Evolutionary conservation across 2,888 invertebrate genomes (phyloP).

Genomic region (Plebejus melissa): DNA sequence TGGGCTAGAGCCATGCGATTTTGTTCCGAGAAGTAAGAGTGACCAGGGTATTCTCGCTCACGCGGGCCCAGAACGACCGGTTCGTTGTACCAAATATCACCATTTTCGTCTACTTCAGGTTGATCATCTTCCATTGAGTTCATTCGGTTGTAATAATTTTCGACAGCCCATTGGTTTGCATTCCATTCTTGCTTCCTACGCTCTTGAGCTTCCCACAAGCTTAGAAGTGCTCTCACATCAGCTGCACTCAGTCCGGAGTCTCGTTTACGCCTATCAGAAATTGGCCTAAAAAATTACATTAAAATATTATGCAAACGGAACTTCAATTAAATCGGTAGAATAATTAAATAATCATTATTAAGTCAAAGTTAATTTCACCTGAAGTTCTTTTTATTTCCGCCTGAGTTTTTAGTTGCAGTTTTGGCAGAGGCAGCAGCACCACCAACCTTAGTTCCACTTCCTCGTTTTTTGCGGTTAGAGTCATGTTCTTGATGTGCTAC

Average conservation of each 20-base stretch:
- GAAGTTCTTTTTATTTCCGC: slow-evolving; percentile 71
- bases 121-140: slow-evolving; percentile 69
- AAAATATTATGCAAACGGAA: not conserved
- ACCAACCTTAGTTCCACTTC: slow-evolving; percentile 68
- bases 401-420: slow-evolving; percentile 67
- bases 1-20: slow-evolving; percentile 64
- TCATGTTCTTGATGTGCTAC: slow-evolving; percentile 56
- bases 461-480: slow-evolving; percentile 62
- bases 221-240: slow-evolving; percentile 79
- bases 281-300: slow-evolving; percentile 48
- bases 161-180: slow-evolving; percentile 64
- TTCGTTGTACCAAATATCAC: slow-evolving; percentile 79
- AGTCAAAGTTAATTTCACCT: slow-evolving; percentile 44
- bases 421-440: slow-evolving; percentile 72
- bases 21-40: slow-evolving; percentile 72
- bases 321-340: not conserved
- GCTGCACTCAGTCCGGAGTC: slow-evolving; percentile 81
- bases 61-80: slow-evolving; percentile 74
- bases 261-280: slow-evolving; percentile 77
- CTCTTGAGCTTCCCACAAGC: slow-evolving; percentile 80
- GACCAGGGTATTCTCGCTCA: slow-evolving; percentile 63
- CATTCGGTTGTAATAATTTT: slow-evolving; percentile 62
- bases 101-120: slow-evolving; percentile 71
- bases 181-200: slow-evolving; percentile 74
- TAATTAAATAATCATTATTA: not conserved